These are phyloP conservation scores for Luidia sarsii DNA, from an alignment of 53 echinoderm and acorn worm genomes.

Conservation along the genomic window DNA sequence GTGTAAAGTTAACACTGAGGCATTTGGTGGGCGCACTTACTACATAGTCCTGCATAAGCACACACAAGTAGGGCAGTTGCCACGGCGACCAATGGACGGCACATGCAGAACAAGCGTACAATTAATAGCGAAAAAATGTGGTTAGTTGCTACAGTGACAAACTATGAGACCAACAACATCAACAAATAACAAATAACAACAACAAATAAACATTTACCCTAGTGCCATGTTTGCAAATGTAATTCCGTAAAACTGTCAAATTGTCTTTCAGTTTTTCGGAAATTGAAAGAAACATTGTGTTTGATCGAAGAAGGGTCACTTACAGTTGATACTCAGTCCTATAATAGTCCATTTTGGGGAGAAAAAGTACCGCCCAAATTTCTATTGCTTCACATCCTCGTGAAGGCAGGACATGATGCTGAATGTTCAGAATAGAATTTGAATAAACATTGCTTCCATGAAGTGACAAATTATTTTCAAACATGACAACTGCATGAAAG, in stretches of 20 bases:
- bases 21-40: constrained; percentile 53
- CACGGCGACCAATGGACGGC: constrained; percentile 18
- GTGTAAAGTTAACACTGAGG: too few relatives aligned
- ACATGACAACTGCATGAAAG: too few relatives aligned
- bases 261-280: background rate
- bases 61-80: constrained; percentile 19
- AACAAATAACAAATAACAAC: background rate
- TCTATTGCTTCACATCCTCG: too few relatives aligned
- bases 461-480: too few relatives aligned
- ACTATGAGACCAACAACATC: constrained; percentile 3
- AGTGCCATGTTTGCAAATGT: background rate
- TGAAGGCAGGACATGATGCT: too few relatives aligned
- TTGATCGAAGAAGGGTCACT: too few relatives aligned
- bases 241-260: background rate
- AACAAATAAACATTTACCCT: background rate
- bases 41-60: constrained; percentile 43
- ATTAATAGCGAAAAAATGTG: constrained; percentile 19
- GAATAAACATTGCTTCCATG: too few relatives aligned
- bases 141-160: constrained; percentile 15
- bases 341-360: too few relatives aligned
- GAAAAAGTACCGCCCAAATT: too few relatives aligned
- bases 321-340: too few relatives aligned
- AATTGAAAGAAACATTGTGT: too few relatives aligned
- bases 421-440: too few relatives aligned
- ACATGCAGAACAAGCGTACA: constrained; percentile 48